Evolutionary conservation across 2,888 invertebrate genomes (phyloP).

Genomic region (Sphaerophoria rueppellii): DNA sequence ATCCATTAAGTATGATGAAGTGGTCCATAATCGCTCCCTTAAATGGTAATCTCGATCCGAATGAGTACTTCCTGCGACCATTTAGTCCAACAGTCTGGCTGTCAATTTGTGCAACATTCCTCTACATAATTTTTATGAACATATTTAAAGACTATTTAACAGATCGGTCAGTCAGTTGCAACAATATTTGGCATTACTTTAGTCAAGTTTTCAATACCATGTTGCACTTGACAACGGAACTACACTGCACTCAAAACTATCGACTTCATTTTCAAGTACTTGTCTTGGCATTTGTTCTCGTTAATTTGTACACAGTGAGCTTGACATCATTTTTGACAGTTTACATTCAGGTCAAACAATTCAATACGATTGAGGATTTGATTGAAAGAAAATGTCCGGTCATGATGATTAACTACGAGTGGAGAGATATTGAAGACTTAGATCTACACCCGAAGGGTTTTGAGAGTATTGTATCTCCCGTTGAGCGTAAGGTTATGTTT

Average conservation of each 20-base stretch:
- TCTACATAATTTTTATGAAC: conserved; percentile 8
- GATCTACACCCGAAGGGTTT: neutral
- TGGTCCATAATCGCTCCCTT: conserved; percentile 32
- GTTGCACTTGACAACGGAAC: neutral
- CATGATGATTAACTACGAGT: conserved; percentile 17
- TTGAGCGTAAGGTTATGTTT: neutral
- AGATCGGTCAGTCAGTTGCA: neutral
- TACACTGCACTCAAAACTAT: neutral
- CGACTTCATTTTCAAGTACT: neutral
- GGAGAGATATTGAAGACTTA: neutral
- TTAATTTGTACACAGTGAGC: neutral
- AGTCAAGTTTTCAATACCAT: conserved; percentile 1
- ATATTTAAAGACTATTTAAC: neutral
- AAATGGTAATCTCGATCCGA: conserved; percentile 13
- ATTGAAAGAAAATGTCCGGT: conserved; percentile 16
- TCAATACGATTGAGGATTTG: neutral
- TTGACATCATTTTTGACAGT: conserved; percentile 25
- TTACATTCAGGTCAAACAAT: conserved; percentile 9
- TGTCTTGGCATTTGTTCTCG: neutral
- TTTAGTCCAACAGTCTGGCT: conserved; percentile 21
- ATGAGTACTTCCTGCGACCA: conserved; percentile 39
- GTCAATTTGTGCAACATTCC: conserved; percentile 23
- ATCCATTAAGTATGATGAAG: neutral
- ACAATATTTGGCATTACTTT: neutral
- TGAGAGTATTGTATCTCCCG: neutral